Evolutionary conservation across 2,113 vertebrate species (phyloP), one percentile per base, ranked within the genome.

Genomic region (Nerophis lumbriciformis): DNA sequence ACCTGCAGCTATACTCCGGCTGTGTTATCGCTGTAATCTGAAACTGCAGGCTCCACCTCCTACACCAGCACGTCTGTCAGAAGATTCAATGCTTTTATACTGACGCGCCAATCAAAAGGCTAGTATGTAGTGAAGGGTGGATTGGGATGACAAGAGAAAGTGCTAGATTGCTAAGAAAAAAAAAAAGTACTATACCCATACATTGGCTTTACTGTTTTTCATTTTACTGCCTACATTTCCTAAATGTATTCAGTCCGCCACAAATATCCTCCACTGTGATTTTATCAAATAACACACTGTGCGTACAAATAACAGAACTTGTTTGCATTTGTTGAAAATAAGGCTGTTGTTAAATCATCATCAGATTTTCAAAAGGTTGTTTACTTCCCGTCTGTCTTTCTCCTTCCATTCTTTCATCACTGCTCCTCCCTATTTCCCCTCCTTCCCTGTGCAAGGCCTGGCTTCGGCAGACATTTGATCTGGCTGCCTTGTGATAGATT

Each of bases 401-500:
- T 28, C 28, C 28, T 59, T 68, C 51, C 69, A 71, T 68, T 71
- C 62, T 67, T 63, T 53, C 67, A 53, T 45, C 35, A 5, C 54
- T 44, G 28, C 21, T 55, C 55, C 56, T 48, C 63, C 55, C 59
- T 16, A 63, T 8, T 37, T 54, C 48, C 19, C 49, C 53, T 53
- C 77, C 73, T 66, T 80, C 75, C 63, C 78, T 74, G 77, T 45
- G 79, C 66, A 59, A 79, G 77, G 76, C 79, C 82, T 84, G 80
- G 84, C 84, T 80, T 81, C 79, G 69, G 75, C 78, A 84, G 82
- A 85, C 81, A 88, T 86, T 81, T 88, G 84, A 87, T 88, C 82
- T 83, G 87, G 82, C 79, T 82, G 80, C 77, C 84, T 81, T 84
- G 80, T 87, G 87, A 87, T 87, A 83, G 88, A 89, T 84, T 88